phyloP scores from a whole-genome alignment of 2,888 invertebrate genomes.

The Pachliopta kotzebuea region DNA sequence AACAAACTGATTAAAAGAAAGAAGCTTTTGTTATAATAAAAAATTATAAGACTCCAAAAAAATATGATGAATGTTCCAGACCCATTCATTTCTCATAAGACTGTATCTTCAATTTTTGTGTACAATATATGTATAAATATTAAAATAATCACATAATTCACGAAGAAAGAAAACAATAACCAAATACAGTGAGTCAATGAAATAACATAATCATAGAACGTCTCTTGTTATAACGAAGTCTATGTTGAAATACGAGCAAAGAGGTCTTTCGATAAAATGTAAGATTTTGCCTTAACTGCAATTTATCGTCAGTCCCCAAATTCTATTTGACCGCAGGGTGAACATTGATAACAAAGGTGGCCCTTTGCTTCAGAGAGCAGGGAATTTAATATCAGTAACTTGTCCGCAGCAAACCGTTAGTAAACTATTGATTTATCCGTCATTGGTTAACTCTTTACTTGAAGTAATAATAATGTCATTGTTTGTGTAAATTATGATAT shows the following conservation, averaged over 20 bases:
- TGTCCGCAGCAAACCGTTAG: slow-evolving; percentile 37
- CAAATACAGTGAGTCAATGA: too few relatives aligned
- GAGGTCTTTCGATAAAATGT: slow-evolving; percentile 11
- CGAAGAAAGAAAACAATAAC: too few relatives aligned
- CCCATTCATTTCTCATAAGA: too few relatives aligned
- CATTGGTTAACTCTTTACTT: slow-evolving; percentile 2
- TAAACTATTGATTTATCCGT: slow-evolving; percentile 22
- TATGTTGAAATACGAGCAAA: slow-evolving; percentile 8
- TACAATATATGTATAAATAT: too few relatives aligned
- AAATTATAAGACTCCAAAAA: neutral
- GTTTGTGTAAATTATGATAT: neutral
- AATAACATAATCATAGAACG: too few relatives aligned
- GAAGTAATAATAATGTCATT: neutral
- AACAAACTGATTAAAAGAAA: too few relatives aligned
- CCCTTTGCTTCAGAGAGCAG: slow-evolving; percentile 35
- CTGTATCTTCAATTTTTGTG: too few relatives aligned
- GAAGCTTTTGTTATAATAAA: neutral
- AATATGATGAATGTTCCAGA: neutral
- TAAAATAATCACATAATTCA: too few relatives aligned
- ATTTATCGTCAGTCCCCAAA: slow-evolving; percentile 44
- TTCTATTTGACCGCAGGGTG: slow-evolving; percentile 46
- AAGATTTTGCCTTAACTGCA: slow-evolving; percentile 28
- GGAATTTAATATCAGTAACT: slow-evolving; percentile 69
- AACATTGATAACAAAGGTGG: slow-evolving; percentile 40
- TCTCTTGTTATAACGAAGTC: neutral